Percentiles rank a stretch among this genome's conserved stretches.
These are phyloP conservation scores for Dichetophora obliterata DNA, from an alignment of 2,888 invertebrate species.

Conservation along the genomic window DNA sequence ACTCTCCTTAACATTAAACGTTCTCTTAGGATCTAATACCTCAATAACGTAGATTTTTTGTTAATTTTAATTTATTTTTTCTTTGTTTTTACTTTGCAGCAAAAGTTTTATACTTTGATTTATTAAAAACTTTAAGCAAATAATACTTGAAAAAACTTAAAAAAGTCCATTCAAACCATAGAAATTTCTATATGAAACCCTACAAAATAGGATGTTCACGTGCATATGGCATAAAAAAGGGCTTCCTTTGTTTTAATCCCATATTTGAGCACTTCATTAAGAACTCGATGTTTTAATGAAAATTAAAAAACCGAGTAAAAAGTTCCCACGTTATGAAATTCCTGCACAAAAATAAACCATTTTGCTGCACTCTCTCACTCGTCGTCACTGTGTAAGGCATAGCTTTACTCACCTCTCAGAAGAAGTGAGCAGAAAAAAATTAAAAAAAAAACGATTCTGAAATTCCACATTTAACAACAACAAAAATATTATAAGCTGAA, in stretches of 20 bases:
- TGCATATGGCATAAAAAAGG: not conserved
- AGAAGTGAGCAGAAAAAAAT: not conserved
- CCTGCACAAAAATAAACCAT: not conserved
- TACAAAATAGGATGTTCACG: too few relatives aligned
- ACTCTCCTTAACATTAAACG: too few relatives aligned
- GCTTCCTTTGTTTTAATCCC: not conserved
- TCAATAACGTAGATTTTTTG: too few relatives aligned
- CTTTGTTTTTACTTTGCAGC: too few relatives aligned
- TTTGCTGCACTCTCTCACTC: conserved; percentile 23
- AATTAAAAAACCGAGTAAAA: not conserved
- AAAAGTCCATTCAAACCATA: too few relatives aligned
- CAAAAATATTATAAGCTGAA: not conserved
- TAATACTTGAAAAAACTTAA: too few relatives aligned
- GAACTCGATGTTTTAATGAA: not conserved
- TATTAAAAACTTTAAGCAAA: too few relatives aligned
- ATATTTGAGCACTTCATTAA: not conserved
- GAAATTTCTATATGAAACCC: too few relatives aligned
- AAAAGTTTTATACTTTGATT: too few relatives aligned
- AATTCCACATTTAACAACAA: not conserved
- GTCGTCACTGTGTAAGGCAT: not conserved
- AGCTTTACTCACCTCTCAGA: not conserved
- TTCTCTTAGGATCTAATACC: too few relatives aligned
- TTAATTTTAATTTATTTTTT: too few relatives aligned
- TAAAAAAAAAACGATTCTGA: not conserved
- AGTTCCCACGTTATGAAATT: conserved; percentile 36